phyloP scores from a whole-genome alignment of 2,888 invertebrate genomes.

The Phoenoteleia sp. region DNA sequence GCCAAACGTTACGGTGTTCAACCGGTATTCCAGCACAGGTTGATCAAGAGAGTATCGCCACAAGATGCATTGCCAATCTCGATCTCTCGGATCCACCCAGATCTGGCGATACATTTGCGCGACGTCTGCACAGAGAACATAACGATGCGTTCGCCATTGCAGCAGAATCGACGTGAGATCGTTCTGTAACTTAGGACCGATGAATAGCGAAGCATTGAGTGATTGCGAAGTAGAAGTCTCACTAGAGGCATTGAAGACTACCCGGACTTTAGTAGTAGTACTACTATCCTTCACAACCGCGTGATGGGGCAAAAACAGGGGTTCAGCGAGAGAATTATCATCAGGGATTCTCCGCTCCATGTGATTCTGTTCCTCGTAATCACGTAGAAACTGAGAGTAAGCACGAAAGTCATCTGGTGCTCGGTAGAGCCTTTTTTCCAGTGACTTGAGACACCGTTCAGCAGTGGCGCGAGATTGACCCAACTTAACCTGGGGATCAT shows the following conservation, averaged over 20 bases:
- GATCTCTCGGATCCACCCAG: background rate
- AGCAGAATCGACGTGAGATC: background rate
- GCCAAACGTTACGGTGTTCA: background rate
- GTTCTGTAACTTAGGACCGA: background rate
- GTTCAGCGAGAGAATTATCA: no score
- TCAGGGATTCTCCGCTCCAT: background rate
- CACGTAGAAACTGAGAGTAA: background rate
- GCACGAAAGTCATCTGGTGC: no score
- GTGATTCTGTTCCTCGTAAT: background rate
- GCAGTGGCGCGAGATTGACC: background rate
- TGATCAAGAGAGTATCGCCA: background rate
- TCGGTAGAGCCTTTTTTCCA: background rate
- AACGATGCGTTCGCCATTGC: background rate
- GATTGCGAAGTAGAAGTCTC: background rate
- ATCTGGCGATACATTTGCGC: constrained; percentile 12
- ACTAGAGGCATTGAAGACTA: background rate
- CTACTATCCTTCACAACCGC: background rate
- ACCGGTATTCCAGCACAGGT: background rate
- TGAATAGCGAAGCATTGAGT: background rate
- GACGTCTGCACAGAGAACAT: background rate
- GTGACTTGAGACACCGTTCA: background rate
- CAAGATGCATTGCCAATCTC: background rate
- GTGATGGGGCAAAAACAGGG: background rate
- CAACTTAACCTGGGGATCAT: background rate
- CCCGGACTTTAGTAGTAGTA: background rate